Conservation (phyloP, 2,888 invertebrate genomes). For the Heliothis peltigera region DNA sequence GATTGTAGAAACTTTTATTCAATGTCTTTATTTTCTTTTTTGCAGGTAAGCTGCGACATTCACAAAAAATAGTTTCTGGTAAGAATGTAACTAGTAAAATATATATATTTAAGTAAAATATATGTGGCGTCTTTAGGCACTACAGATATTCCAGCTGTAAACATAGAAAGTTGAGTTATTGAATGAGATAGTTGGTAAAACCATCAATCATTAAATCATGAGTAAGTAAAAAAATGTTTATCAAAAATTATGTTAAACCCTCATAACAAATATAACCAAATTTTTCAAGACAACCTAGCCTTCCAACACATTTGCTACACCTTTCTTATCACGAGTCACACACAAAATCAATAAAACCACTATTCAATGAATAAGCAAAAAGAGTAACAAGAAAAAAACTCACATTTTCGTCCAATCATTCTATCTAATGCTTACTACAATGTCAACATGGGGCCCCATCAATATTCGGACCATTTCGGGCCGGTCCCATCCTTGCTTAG, state of each 20-base stretch:
- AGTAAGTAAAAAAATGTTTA: neutral
- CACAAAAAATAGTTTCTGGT: neutral
- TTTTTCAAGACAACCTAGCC: neutral
- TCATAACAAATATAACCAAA: conserved; percentile 2
- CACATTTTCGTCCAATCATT: conserved; percentile 63
- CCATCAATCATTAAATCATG: neutral
- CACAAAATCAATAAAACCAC: conserved; percentile 43
- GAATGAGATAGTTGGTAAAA: neutral
- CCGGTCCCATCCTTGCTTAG: conserved; percentile 71
- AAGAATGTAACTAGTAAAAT: too few species aligned
- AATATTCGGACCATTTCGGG: conserved; percentile 72
- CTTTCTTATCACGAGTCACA: conserved; percentile 45
- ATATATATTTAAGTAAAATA: too few species aligned
- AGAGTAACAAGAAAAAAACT: conserved; percentile 33
- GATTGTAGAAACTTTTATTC: neutral
- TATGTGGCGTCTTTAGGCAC: too few species aligned
- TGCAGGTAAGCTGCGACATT: conserved; percentile 27
- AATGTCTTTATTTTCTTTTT: conserved; percentile 7
- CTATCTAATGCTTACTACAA: conserved; percentile 65
- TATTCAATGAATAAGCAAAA: conserved; percentile 51
- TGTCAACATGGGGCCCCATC: conserved; percentile 73
- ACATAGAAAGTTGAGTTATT: too few species aligned
- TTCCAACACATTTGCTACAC: conserved; percentile 20
- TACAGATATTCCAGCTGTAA: too few species aligned
- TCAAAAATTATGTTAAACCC: neutral